Conservation (phyloP, 2,797 vertebrate species). For the Ataeniobius toweri region DNA sequence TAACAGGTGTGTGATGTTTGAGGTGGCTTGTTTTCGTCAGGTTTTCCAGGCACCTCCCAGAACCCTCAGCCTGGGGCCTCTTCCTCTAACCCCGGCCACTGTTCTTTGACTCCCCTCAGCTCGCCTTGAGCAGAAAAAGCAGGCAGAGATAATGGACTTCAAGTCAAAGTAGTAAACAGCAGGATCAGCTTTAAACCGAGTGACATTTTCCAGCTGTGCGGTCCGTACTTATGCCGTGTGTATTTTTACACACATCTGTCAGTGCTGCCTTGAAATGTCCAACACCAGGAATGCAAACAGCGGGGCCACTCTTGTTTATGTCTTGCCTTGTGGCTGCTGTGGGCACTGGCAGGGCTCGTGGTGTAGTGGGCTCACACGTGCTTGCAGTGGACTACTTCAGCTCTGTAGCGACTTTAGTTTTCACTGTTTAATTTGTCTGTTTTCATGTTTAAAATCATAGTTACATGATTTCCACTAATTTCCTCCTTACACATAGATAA, state of each 20-base stretch:
- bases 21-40: constrained; percentile 25
- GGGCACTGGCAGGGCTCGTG: constrained; percentile 52
- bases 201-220: constrained; percentile 66
- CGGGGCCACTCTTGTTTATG: constrained; percentile 72
- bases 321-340: constrained; percentile 63
- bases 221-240: constrained; percentile 50
- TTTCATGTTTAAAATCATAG: background rate
- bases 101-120: constrained; percentile 14
- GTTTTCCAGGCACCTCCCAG: constrained; percentile 20
- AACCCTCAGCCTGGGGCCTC: constrained; percentile 30
- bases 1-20: constrained; percentile 24
- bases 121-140: constrained; percentile 10
- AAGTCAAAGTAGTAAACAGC: constrained; percentile 57
- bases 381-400: constrained; percentile 37
- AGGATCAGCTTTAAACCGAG: constrained; percentile 54
- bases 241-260: constrained; percentile 74
- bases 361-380: constrained; percentile 54
- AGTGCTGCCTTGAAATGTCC: constrained; percentile 69
- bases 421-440: constrained; percentile 7
- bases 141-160: constrained; percentile 48
- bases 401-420: constrained; percentile 20
- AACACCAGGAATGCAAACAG: constrained; percentile 77
- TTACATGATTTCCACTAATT: background rate
- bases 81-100: constrained; percentile 16
- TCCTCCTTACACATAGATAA: constrained; percentile 9